A percentile compares a stretch with the other conserved stretches of the same genome.
phyloP scores from a whole-genome alignment of 2,113 vertebrate species.

The Oryctolagus cuniculus region DNA sequence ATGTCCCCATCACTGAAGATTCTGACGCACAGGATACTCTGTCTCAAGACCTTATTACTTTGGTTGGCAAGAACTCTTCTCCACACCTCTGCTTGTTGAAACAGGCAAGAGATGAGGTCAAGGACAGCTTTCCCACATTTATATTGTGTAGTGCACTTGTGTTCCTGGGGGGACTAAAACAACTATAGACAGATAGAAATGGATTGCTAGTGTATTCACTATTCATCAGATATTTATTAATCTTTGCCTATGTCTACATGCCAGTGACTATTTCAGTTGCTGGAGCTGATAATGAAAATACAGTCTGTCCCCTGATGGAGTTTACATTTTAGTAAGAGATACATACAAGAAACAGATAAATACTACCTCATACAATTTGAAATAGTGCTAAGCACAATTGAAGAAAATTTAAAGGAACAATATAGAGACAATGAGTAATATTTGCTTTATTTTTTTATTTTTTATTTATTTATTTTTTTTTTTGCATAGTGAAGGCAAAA shows the following conservation, averaged over 20 bases:
- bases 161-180: not conserved
- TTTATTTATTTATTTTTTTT: not conserved
- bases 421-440: not conserved
- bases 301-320: not conserved
- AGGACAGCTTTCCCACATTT: not conserved
- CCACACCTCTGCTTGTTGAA: not conserved
- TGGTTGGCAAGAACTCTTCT: not conserved
- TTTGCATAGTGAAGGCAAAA: not conserved
- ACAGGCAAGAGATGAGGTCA: not conserved
- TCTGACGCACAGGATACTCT: not conserved
- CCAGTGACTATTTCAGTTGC: not conserved
- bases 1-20: constrained; percentile 11
- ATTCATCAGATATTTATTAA: not conserved
- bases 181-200: not conserved
- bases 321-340: not conserved
- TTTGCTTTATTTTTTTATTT: not conserved
- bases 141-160: accelerated
- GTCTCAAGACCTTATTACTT: constrained; percentile 29
- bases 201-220: accelerated
- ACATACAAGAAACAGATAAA: constrained; percentile 1
- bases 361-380: not conserved
- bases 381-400: not conserved
- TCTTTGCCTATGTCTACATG: too few species aligned
- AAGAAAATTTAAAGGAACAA: not conserved
- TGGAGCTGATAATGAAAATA: not conserved